Base-by-base conservation (phyloP, 2,888 invertebrate species). In the Lapara coniferarum region DNA sequence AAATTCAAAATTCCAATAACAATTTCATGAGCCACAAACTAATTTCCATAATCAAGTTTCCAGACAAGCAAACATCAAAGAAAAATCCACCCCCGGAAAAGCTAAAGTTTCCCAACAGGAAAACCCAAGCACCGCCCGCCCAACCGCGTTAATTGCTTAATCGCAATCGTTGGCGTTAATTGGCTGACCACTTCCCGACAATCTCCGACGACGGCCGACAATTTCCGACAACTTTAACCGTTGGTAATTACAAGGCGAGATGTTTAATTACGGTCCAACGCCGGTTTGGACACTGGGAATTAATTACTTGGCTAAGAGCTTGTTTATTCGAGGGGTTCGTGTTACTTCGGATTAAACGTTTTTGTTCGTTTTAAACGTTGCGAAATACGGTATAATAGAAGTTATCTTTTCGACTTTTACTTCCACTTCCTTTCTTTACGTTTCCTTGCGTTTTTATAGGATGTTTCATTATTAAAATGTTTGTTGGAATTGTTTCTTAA, bases 61-160 rank as follows among this genome's bases (percentile, higher is more conserved):
- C 72, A 70, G 66, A 71, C 68, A 63, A 68, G 74, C 73, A 78
- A 80, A 80, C 85, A 75, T 80, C 77, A 79, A 80, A 76, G 70
- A 79, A 76, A 75, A 77, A 70, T 63, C 72, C 67, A 73, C 76
- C 78, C 79, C 73, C 77, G 76, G 73, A 76, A 75, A 80, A 74
- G 78, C 80, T 83, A 79, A 85, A 86, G 85, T 82, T 85, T 86
- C 74, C 81, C 78, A 78, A 81, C 85, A 85, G 87, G 89, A 86
- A 89, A 91, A 90, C 81, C 81, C 71, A 80, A 80, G 83, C 84
- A 90, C 91, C 89, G 90, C 89, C 91, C 88, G 89, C 88, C 91
- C 90, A 89, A 84, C 87, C 87, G 86, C 84, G 88, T 89, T 93
- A 93, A 93, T 93, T 93, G 92, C 92, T 93, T 93, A 93, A 93